Evolutionary conservation across 2,113 vertebrate genomes (phyloP).

Genomic region (Lanius collurio): DNA sequence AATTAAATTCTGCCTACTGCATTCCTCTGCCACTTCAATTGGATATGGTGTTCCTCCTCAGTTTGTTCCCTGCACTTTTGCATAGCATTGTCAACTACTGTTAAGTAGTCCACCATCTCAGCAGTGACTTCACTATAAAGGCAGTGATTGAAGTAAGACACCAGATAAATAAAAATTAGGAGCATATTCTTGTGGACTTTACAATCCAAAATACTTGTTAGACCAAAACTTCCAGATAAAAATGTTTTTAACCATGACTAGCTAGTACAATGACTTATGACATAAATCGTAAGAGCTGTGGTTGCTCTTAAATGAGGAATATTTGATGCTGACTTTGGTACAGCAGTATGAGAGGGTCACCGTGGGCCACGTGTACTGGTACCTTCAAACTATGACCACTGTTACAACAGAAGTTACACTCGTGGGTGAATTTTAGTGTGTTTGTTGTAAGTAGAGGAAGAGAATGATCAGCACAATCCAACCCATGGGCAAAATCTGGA

Average conservation of each 20-base stretch:
- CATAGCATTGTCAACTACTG: neutral
- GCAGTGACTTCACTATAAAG: neutral
- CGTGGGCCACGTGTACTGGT: neutral
- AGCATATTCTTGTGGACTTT: neutral
- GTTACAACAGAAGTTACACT: neutral
- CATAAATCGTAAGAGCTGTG: neutral
- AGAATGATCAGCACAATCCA: neutral
- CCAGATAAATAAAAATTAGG: neutral
- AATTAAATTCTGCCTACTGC: conserved; percentile 17
- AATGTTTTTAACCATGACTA: neutral
- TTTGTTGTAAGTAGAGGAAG: neutral
- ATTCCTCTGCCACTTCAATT: conserved; percentile 59
- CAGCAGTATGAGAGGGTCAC: neutral
- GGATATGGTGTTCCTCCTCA: conserved; percentile 24
- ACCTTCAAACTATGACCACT: neutral
- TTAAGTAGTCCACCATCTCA: neutral
- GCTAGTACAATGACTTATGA: neutral
- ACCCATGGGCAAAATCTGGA: neutral
- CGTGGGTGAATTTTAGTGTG: neutral
- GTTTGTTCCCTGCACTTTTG: neutral
- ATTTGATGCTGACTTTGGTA: neutral
- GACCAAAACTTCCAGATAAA: neutral
- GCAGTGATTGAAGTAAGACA: neutral
- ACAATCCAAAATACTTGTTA: neutral
- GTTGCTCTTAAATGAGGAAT: neutral